Evolutionary conservation across 2,888 invertebrate genomes (phyloP), one percentile per base, ranked within the genome.

Genomic region (Meteorus cinctellus): DNA sequence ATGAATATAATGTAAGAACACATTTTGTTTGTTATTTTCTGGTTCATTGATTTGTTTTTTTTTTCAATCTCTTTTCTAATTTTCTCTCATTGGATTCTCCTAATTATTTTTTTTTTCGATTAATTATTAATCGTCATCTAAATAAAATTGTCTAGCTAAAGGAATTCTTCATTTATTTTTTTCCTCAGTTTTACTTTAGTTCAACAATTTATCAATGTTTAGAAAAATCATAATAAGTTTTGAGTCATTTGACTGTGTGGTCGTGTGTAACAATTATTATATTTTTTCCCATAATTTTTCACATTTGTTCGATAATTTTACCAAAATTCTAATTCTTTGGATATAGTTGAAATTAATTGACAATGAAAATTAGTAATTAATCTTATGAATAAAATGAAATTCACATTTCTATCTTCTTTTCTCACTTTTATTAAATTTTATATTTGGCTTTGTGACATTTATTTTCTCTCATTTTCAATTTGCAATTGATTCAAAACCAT

Each of bases 41-140:
- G 34, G 34, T 34, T 34, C 34, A 34, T 6, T 34, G 4, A 2
- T 34, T 51, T 41, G 16, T 71, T 75, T 10, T 68, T 62, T 75
- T 55, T 45, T 59, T 75, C 6, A 16, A 27, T 36, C 48, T n/a
- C 19, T 16, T 74, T 45, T 51, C 63, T 31, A 67, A 29, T 24
- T 51, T 51, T 66, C 41, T 36, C 45, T 31, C 34, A 67, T 34
- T n/a, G 41, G 36, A 70, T 67, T 24, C 24, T 24, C 24, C 24
- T 24, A 24, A 24, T 24, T 24, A 24, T 24, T 24, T 24, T 24
- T 63, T 72, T 72, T 68, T 45, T 62, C 75, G 74, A 77, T 72
- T 77, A 75, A 77, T 77, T 68, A 59, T 76, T 66, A 72, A 51
- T 51, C n/a, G 51, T 51, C 51, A 16, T n/a, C 1, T 51, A 51